These are phyloP conservation scores for Poecilia gillii DNA, from an alignment of 2,797 vertebrate genomes.

Conservation along the genomic window DNA sequence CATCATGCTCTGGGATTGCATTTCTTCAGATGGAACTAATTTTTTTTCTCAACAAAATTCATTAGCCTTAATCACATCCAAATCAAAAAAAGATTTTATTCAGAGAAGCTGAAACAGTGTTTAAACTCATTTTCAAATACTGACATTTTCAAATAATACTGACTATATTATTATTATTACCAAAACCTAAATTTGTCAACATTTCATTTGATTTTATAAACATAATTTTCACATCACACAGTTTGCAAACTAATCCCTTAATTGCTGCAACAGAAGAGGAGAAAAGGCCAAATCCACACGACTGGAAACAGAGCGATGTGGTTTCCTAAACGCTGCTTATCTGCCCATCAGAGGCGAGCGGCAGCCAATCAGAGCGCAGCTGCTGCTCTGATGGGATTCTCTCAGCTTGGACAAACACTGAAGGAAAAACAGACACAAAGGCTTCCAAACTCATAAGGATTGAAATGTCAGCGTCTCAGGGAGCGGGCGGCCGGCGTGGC, in stretches of 20 bases:
- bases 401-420: slow-evolving; percentile 8
- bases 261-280: background rate
- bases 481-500: slow-evolving; percentile 8
- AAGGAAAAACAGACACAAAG: slow-evolving; percentile 9
- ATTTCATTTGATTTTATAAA: background rate
- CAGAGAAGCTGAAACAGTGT: background rate
- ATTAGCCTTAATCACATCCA: no score
- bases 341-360: background rate
- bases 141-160: no score
- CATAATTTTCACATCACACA: background rate
- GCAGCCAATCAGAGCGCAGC: slow-evolving; percentile 1
- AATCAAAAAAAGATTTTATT: no score
- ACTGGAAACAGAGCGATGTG: background rate
- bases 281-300: background rate
- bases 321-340: background rate
- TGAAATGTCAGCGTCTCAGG: slow-evolving; percentile 48
- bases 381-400: slow-evolving; percentile 26
- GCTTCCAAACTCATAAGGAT: background rate
- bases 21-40: background rate
- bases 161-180: no score
- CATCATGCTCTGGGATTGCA: background rate
- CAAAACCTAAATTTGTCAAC: background rate
- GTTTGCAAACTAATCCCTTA: background rate
- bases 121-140: background rate
- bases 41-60: no score